A percentile compares a stretch with the other conserved stretches of the same genome.
These are phyloP conservation scores for Spheniscus mendiculus DNA, from an alignment of 2,113 vertebrate genomes.

Conservation along the genomic window DNA sequence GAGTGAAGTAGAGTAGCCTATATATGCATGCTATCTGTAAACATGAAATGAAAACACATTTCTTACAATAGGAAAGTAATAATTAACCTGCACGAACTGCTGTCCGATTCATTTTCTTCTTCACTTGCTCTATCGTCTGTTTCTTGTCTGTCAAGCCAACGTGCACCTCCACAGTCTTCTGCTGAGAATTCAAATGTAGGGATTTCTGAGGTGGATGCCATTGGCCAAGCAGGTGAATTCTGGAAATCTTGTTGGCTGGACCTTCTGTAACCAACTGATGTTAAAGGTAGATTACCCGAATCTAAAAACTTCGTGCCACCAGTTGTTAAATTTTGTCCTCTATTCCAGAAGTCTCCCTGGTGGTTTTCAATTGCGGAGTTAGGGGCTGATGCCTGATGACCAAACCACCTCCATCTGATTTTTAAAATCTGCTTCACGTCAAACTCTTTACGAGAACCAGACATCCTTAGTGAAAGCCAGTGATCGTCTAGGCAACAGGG, in stretches of 20 bases:
- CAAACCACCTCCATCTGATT: conserved; percentile 98
- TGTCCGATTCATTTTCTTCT: conserved; percentile 90
- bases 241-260: conserved; percentile 90
- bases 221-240: conserved; percentile 83
- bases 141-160: conserved; percentile 74
- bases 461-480: conserved; percentile 89
- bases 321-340: conserved; percentile 76
- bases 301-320: conserved; percentile 87
- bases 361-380: conserved; percentile 74
- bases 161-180: conserved; percentile 74
- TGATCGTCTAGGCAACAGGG: conserved; percentile 89
- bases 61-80: conserved; percentile 67
- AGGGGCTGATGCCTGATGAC: conserved; percentile 87
- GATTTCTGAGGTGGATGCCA: conserved; percentile 86
- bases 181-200: conserved; percentile 80
- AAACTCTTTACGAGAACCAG: conserved; percentile 96
- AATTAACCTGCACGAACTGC: conserved; percentile 93
- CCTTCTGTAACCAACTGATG: conserved; percentile 81
- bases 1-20: not conserved
- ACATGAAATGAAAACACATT: not conserved
- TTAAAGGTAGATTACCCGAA: conserved; percentile 75
- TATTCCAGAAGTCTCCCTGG: conserved; percentile 85
- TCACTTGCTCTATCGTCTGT: conserved; percentile 78
- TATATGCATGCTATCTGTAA: not conserved
- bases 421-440: conserved; percentile 98